phyloP scores from a whole-genome alignment of 2,888 invertebrate genomes.

The Cryptosula pallasiana region DNA sequence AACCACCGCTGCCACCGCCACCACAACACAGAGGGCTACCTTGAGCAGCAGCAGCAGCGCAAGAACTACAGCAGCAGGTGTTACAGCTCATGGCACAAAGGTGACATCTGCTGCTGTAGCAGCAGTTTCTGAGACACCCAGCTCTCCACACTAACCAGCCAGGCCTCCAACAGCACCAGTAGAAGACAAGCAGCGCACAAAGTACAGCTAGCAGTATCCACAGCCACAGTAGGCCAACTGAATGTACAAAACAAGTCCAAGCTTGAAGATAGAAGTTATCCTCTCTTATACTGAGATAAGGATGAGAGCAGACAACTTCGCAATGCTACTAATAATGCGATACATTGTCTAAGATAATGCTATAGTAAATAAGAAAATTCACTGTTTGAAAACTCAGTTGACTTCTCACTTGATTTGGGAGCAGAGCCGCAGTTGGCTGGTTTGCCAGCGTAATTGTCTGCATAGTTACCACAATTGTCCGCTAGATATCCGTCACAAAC shows the following conservation, averaged over 20 bases:
- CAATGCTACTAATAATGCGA: background rate
- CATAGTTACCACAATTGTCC: slow-evolving; percentile 11
- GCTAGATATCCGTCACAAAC: slow-evolving; percentile 1
- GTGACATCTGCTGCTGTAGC: slow-evolving; percentile 29
- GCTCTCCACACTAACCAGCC: slow-evolving; percentile 38
- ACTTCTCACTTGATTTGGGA: background rate
- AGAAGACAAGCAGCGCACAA: slow-evolving; percentile 28
- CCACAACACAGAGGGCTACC: background rate
- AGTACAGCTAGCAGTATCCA: slow-evolving; percentile 30
- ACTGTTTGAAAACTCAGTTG: background rate
- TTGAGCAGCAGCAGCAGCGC: slow-evolving; percentile 10
- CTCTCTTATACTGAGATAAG: too few species aligned
- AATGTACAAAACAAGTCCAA: too few species aligned
- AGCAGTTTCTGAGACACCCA: slow-evolving; percentile 35
- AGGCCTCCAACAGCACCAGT: slow-evolving; percentile 40
- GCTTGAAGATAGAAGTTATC: slow-evolving; percentile 33
- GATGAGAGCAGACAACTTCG: too few species aligned
- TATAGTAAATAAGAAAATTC: background rate
- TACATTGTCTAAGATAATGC: background rate
- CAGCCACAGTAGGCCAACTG: slow-evolving; percentile 32
- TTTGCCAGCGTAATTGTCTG: slow-evolving; percentile 1
- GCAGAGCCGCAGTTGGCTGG: slow-evolving; percentile 7
- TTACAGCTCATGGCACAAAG: background rate
- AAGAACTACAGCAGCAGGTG: slow-evolving; percentile 23
- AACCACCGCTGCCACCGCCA: too few species aligned